Base-by-base conservation (phyloP, 2,797 vertebrate genomes). In the Anguilla anguilla region DNA sequence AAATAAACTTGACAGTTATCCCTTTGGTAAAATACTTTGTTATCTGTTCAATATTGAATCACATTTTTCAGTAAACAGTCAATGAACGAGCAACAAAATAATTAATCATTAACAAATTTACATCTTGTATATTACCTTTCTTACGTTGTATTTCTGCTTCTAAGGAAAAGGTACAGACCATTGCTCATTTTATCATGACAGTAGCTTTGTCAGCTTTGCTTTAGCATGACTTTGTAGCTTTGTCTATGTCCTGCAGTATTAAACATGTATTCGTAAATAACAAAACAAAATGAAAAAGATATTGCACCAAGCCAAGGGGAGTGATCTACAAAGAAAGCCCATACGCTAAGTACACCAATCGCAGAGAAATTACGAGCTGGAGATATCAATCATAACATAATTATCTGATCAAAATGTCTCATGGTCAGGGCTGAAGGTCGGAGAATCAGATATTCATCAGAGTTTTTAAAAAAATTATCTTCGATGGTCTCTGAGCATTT, bases 361-460 rank as follows among this genome's bases (percentile, higher is more conserved):
- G 86, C 19, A 17, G 46, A 31, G 43, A 86, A 57, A 86, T 89
- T 86, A 61, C 22, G 31, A 31, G 53, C 49, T 49, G 43, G 55
- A 57, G 64, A 86, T 86, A 89, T 89, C 88, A 89, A 89, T 89
- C 88, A 86, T 86, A 84, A 84, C 53, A 35, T 86, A 86, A 89
- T 89, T 84, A 86, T 35, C 82, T 35, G 39, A 89, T 59, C 7
- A 49, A 67, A 83, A 79, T 53, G 46, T 59, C 81, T 67, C 46
- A 67, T 82, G 39, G 28, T 84, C 64, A 77, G 69, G 59, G 31
- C 69, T 28, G 28, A 59, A 59, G 57, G 57, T 3, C 15, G 17
- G 72, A 82, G 74, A 82, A 43, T 55, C 84, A 64, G 87, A 84
- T 85, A 35, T 55, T 88, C 72, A 82, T 88, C 67, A 67, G 31